These are phyloP conservation scores for Synanthedon tipuliformis DNA, from an alignment of 2,888 invertebrate species.

Conservation along the genomic window DNA sequence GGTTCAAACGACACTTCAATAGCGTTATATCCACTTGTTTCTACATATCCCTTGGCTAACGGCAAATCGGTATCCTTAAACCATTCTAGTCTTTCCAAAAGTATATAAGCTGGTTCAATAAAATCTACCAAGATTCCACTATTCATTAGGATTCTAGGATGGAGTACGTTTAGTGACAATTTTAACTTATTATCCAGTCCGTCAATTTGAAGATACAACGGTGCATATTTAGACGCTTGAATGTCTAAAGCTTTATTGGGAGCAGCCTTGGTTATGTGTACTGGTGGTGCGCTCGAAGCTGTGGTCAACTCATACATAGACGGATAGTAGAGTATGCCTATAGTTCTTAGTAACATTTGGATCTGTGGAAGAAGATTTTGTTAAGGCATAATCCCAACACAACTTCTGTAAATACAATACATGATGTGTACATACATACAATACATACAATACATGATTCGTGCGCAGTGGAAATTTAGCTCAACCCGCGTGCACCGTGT, in stretches of 20 bases:
- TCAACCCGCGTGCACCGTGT: too few species aligned
- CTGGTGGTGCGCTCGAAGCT: constrained; percentile 30
- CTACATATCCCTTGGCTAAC: constrained; percentile 27
- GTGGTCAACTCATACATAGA: constrained; percentile 40
- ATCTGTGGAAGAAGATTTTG: constrained; percentile 23
- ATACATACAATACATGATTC: too few species aligned
- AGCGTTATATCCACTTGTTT: constrained; percentile 36
- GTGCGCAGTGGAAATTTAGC: too few species aligned
- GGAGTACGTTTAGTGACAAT: constrained; percentile 33
- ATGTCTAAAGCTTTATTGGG: constrained; percentile 28
- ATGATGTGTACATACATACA: too few species aligned
- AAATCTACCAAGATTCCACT: constrained; percentile 32
- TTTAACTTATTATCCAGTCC: constrained; percentile 34
- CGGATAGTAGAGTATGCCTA: constrained; percentile 32
- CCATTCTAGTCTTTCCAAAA: constrained; percentile 51
- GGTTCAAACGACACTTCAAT: constrained; percentile 35
- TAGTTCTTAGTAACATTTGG: constrained; percentile 13
- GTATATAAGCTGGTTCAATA: constrained; percentile 40
- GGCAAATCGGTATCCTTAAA: constrained; percentile 35
- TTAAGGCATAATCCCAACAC: too few species aligned
- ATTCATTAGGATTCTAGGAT: constrained; percentile 42
- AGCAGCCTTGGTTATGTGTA: constrained; percentile 24
- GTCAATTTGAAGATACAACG: constrained; percentile 53
- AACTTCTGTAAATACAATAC: too few species aligned
- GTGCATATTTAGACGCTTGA: constrained; percentile 33